Percentiles rank a stretch among this genome's conserved stretches.
Evolutionary conservation across 1,140 invertebrate species (phyloP).

Genomic region (Bombus polaris): DNA sequence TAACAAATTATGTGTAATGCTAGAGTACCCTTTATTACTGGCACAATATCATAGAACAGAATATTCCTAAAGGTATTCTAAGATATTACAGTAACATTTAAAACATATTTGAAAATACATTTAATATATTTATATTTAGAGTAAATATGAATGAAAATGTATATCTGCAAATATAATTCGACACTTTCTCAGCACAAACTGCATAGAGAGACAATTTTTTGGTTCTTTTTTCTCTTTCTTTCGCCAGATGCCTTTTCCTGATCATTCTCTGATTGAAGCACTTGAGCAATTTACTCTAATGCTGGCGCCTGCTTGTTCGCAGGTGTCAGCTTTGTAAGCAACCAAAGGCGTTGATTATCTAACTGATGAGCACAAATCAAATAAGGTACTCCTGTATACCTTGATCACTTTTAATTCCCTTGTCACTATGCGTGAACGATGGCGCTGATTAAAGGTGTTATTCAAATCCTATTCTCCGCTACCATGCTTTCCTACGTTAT

Average conservation of each 20-base stretch:
- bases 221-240: not conserved
- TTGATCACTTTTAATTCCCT: conserved; percentile 10
- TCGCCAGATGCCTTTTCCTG: not conserved
- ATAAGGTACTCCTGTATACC: not conserved
- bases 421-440: conserved; percentile 14
- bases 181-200: not conserved
- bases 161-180: not conserved
- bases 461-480: conserved; percentile 8
- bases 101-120: not conserved
- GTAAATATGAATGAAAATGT: no score
- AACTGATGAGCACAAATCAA: conserved; percentile 50
- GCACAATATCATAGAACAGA: not conserved
- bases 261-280: not conserved
- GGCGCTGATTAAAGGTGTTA: conserved; percentile 9
- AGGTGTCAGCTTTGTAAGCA: conserved; percentile 56
- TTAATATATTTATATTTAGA: no score
- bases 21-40: not conserved
- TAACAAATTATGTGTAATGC: not conserved
- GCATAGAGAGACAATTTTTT: not conserved
- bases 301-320: conserved; percentile 40
- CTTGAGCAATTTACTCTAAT: conserved; percentile 50
- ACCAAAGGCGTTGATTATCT: conserved; percentile 67
- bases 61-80: not conserved
- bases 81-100: not conserved
- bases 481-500: not conserved